Percentiles rank a stretch among this genome's conserved stretches.
phyloP scores from a whole-genome alignment of 2,113 vertebrate species.

The Hypanus sabinus region DNA sequence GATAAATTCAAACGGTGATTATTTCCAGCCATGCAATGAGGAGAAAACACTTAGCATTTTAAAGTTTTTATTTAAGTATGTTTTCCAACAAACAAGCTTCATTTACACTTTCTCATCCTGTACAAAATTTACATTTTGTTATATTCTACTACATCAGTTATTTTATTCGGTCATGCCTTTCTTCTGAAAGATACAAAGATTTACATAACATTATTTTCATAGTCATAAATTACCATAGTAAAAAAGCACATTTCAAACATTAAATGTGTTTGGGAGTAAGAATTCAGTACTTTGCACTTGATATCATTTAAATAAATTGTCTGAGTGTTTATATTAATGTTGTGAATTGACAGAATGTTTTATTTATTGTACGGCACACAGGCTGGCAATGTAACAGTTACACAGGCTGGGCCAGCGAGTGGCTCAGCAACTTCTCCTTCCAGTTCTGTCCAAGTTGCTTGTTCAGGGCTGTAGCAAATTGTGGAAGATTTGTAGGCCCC shows the following conservation, averaged over 20 bases:
- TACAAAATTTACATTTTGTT: constrained; percentile 75
- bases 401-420: constrained; percentile 87
- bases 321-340: constrained; percentile 33
- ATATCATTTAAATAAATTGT: constrained; percentile 40
- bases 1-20: not conserved
- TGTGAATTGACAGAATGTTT: constrained; percentile 41
- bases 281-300: constrained; percentile 50
- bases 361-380: constrained; percentile 96
- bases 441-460: constrained; percentile 91
- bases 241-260: constrained; percentile 61
- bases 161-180: constrained; percentile 62
- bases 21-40: constrained; percentile 14
- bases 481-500: constrained; percentile 98
- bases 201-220: constrained; percentile 60
- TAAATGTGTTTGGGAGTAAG: constrained; percentile 53
- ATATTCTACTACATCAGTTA: constrained; percentile 21
- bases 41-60: constrained; percentile 22
- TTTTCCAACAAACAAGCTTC: constrained; percentile 71
- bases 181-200: constrained; percentile 64
- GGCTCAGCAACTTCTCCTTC: constrained; percentile 96
- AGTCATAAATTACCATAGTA: constrained; percentile 56
- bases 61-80: constrained; percentile 79
- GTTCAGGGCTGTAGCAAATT: constrained; percentile 97
- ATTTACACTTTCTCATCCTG: constrained; percentile 74
- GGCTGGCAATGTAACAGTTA: constrained; percentile 84